Evolutionary conservation across 2,113 vertebrate species (phyloP).

Genomic region (Terrapene triunguis): DNA sequence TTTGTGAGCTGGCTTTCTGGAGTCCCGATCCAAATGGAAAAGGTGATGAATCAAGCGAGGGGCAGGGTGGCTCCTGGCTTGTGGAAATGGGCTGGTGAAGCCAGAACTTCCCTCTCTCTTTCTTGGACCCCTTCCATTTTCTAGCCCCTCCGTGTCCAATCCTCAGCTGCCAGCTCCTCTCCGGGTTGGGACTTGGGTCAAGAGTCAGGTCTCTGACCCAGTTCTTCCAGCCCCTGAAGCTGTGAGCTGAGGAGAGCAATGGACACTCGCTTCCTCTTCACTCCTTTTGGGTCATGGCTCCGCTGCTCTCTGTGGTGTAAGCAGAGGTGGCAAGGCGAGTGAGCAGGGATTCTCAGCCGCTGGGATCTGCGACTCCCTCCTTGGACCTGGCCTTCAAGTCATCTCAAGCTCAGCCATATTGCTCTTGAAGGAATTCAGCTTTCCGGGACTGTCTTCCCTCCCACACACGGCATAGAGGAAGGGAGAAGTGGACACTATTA

Average conservation of each 20-base stretch:
- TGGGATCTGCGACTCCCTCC: background rate
- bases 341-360: background rate
- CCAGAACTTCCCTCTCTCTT: background rate
- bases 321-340: background rate
- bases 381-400: too few relatives aligned
- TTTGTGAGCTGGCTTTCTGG: background rate
- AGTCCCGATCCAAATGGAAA: background rate
- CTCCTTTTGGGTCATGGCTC: background rate
- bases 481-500: background rate
- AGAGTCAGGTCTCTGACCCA: background rate
- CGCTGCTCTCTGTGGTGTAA: background rate
- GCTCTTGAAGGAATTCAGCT: background rate
- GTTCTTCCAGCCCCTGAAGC: background rate
- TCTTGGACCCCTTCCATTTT: background rate
- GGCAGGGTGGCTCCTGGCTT: background rate
- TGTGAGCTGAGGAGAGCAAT: background rate
- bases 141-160: background rate
- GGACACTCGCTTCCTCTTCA: background rate
- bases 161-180: background rate
- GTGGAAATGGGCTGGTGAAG: background rate
- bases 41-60: conserved; percentile 31
- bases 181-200: background rate
- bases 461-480: background rate
- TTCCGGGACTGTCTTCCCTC: background rate
- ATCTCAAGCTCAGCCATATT: background rate